Base-by-base conservation (phyloP, 1,140 invertebrate species). In the Drosophila jambulina region DNA sequence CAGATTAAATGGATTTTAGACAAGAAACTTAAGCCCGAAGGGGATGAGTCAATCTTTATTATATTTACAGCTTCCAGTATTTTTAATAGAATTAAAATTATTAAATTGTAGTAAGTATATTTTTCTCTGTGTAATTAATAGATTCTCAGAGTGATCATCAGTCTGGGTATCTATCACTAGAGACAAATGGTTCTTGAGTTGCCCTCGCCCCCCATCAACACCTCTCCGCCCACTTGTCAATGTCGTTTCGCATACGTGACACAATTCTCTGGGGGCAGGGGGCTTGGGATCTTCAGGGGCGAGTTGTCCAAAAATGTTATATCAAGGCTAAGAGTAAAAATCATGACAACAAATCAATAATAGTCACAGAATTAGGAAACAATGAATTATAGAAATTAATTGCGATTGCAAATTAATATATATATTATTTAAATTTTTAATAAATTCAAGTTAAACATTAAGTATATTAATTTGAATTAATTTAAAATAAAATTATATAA, bases 141-240 rank as follows among this genome's bases (percentile, higher is more conserved):
- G 67, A 42, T 63, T 23, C 19, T 34, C 19, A 19, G 32, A 21
- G 45, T 27, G 64, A 68, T 49, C 64, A 32, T 49, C 15, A 25
- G 29, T 65, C 42, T 19, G 54, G 32, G 23, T n/a, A n/a, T n/a
- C n/a, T 43, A 67, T 59, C 43, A 49, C 10, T 32, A 10, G n/a
- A 36, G 62, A 53, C 61, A 70, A 69, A 70, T 70, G 62, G 61
- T 53, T 69, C 36, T 23, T 64, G 49, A 57, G 60, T 29, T 58
- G 32, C 49, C 29, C n/a, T 42, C 61, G n/a, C 3, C 51, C 19
- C 46, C n/a, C 13, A 42, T 53, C 46, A 65, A 53, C 61, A 53
- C 38, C 32, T 45, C 38, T 19, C 25, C 61, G 9, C 38, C 61
- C 38, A 58, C 36, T 62, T 65, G 36, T 75, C 74, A 65, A 75